Evolutionary conservation across 2,888 invertebrate genomes (phyloP).

Genomic region (Synergus umbraculus): DNA sequence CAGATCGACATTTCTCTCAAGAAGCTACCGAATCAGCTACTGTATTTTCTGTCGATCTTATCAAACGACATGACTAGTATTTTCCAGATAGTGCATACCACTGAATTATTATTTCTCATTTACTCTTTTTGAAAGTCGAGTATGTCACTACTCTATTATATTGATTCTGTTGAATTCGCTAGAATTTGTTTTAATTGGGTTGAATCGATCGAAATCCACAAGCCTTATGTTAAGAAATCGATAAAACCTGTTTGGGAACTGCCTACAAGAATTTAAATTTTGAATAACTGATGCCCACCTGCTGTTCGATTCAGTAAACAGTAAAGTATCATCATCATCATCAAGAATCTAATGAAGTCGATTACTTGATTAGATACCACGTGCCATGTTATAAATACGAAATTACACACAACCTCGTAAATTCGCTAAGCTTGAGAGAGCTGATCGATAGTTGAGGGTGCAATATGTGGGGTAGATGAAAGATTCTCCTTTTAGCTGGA

Average conservation of each 20-base stretch:
- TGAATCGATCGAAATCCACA: background rate
- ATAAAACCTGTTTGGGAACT: constrained; percentile 18
- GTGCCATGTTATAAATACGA: background rate
- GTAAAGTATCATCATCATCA: background rate
- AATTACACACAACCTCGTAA: constrained; percentile 14
- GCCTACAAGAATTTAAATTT: constrained; percentile 8
- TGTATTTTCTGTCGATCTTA: background rate
- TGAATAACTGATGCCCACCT: background rate
- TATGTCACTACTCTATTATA: background rate
- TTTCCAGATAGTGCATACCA: background rate
- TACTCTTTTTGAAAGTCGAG: background rate
- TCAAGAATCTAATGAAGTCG: background rate
- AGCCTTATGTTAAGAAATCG: constrained; percentile 10
- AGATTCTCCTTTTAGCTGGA: constrained; percentile 1
- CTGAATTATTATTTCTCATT: background rate
- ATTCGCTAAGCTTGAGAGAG: constrained; percentile 2
- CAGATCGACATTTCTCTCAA: constrained; percentile 36
- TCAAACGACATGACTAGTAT: background rate
- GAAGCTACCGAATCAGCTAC: constrained; percentile 18
- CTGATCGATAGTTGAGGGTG: background rate
- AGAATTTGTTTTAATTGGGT: too few species aligned
- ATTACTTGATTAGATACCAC: constrained; percentile 18
- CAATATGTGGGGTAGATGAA: background rate
- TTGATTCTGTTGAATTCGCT: background rate
- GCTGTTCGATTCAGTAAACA: constrained; percentile 15